A percentile compares a stretch with the other conserved stretches of the same genome.
Conservation (phyloP, 2,888 invertebrate genomes). For the Acholoe squamosa region DNA sequence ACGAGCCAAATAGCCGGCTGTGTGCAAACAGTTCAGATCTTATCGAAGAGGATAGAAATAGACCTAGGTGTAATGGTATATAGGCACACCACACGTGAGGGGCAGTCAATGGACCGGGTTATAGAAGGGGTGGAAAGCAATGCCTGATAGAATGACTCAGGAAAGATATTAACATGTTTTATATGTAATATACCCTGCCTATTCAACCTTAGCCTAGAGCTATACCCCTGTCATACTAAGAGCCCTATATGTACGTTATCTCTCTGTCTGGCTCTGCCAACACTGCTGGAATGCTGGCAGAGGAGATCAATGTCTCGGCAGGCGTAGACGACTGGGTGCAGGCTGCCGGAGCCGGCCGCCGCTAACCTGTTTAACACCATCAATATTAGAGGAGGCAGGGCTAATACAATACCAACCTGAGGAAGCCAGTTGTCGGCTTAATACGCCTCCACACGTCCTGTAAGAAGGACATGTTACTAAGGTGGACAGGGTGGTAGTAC, state of each 20-base stretch:
- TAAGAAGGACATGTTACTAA: slow-evolving; percentile 35
- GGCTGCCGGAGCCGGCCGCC: neutral
- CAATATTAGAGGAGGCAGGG: slow-evolving; percentile 32
- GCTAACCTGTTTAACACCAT: slow-evolving; percentile 12
- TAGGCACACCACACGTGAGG: no score
- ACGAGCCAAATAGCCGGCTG: no score
- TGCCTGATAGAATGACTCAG: no score
- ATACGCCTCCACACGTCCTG: slow-evolving; percentile 50
- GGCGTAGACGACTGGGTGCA: neutral
- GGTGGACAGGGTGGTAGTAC: neutral
- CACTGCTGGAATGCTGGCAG: slow-evolving; percentile 1
- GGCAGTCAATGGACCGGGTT: no score
- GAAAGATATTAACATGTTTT: no score
- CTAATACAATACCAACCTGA: slow-evolving; percentile 53
- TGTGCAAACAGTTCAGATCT: no score
- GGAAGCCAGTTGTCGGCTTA: slow-evolving; percentile 39
- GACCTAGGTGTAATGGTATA: no score
- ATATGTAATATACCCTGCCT: no score
- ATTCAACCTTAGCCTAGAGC: no score
- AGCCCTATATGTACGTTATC: neutral
- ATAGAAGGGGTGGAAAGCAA: no score
- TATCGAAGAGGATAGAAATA: no score
- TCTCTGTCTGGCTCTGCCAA: neutral
- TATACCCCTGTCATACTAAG: neutral
- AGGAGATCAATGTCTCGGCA: slow-evolving; percentile 29